These are phyloP conservation scores for Capromys pilorides DNA, from an alignment of 2,797 vertebrate species.

Conservation along the genomic window DNA sequence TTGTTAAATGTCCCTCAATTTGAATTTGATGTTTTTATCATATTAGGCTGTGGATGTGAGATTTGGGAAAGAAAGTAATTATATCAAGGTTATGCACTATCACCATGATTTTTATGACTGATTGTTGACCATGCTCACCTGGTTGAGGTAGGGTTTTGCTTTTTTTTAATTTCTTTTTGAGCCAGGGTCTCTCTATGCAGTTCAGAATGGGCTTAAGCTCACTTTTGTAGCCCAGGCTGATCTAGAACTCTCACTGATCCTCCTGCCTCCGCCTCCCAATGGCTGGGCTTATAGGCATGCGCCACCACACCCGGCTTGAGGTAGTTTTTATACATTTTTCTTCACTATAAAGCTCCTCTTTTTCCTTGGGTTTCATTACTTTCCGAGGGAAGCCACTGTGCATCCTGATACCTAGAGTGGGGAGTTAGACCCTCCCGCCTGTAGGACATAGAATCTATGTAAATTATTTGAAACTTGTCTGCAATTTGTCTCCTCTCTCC, in stretches of 20 bases:
- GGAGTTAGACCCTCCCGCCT: background rate
- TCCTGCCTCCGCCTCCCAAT: too few species aligned
- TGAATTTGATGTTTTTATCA: conserved; percentile 25
- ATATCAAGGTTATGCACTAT: background rate
- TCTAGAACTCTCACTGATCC: too few species aligned
- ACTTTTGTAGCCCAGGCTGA: too few species aligned
- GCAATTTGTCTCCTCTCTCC: background rate
- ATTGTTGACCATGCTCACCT: background rate
- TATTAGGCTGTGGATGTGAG: background rate
- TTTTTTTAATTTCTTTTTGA: too few species aligned
- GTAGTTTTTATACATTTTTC: background rate
- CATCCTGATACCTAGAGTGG: background rate
- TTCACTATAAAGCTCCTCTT: background rate
- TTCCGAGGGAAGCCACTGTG: background rate
- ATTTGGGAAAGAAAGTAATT: background rate
- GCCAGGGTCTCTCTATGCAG: too few species aligned
- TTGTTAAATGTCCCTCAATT: background rate
- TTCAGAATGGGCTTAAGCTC: too few species aligned
- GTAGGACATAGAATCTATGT: background rate
- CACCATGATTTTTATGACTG: background rate
- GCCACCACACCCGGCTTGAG: background rate
- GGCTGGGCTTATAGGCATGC: too few species aligned
- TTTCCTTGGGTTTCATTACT: background rate
- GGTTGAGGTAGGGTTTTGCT: too few species aligned
- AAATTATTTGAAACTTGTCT: conserved; percentile 10